These are phyloP conservation scores for Pentamera pediparva DNA, from an alignment of 53 echinoderm and acorn worm genomes.

Conservation along the genomic window DNA sequence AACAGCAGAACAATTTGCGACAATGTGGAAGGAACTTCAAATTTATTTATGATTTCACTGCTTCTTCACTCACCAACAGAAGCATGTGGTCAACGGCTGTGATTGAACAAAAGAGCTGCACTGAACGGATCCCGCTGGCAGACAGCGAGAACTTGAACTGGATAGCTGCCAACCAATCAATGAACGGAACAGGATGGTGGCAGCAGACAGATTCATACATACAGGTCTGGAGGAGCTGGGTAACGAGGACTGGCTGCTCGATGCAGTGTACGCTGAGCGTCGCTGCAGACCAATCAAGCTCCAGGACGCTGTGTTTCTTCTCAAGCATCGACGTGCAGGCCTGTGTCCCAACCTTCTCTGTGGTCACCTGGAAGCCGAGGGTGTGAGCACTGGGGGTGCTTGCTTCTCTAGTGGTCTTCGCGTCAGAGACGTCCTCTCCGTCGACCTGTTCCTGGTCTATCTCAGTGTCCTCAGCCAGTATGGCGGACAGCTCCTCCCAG, in stretches of 20 bases:
- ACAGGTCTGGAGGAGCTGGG: slow-evolving; percentile 42
- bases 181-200: neutral
- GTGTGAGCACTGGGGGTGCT: neutral
- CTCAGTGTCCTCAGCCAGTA: slow-evolving; percentile 14
- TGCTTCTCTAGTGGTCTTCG: neutral
- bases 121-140: no score
- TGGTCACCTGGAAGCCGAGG: neutral
- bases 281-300: slow-evolving; percentile 68
- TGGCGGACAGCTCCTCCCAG: slow-evolving; percentile 14
- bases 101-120: no score
- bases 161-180: neutral
- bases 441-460: no score
- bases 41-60: neutral
- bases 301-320: slow-evolving; percentile 27
- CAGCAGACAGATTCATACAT: slow-evolving; percentile 41
- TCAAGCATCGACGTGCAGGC: neutral
- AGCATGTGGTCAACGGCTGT: no score
- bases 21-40: no score
- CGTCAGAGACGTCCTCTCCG: no score
- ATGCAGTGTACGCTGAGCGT: slow-evolving; percentile 69
- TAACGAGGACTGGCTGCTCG: slow-evolving; percentile 33
- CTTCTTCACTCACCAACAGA: no score
- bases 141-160: no score
- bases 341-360: neutral
- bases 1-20: no score